phyloP scores from a whole-genome alignment of 2,797 vertebrate species.

The Salarias fasciatus region DNA sequence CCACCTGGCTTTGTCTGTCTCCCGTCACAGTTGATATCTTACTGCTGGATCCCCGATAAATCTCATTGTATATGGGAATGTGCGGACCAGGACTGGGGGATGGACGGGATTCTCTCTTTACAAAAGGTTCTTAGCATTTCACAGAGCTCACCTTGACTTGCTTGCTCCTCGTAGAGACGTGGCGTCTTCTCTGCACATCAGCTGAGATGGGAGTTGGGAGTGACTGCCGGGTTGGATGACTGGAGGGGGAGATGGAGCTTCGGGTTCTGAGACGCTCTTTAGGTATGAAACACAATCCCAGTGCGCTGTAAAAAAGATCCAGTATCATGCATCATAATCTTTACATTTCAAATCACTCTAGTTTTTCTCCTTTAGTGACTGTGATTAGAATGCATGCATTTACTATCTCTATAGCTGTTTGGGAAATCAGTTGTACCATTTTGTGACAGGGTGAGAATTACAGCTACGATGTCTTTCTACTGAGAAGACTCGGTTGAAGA shows the following conservation, averaged over 20 bases:
- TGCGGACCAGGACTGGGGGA: constrained; percentile 19
- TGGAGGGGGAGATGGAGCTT: constrained; percentile 6
- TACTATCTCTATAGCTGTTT: too few species aligned
- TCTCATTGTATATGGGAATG: constrained; percentile 8
- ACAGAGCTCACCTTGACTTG: constrained; percentile 57
- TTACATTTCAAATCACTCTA: constrained; percentile 38
- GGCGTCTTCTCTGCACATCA: constrained; percentile 21
- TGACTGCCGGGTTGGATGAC: constrained; percentile 12
- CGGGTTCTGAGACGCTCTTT: constrained; percentile 45
- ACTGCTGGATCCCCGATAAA: constrained; percentile 14
- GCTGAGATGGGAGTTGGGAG: constrained; percentile 23
- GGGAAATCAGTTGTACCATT: too few species aligned
- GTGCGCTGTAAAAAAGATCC: constrained; percentile 13
- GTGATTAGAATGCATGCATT: too few species aligned
- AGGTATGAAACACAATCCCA: constrained; percentile 46
- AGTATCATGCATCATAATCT: constrained; percentile 6
- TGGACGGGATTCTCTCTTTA: constrained; percentile 11
- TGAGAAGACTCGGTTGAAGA: too few species aligned
- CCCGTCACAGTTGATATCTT: constrained; percentile 2
- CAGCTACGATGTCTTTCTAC: too few species aligned
- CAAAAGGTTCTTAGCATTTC: constrained; percentile 52
- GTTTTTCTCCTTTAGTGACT: constrained; percentile 25
- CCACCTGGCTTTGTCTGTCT: constrained; percentile 18
- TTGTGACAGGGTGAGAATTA: too few species aligned
- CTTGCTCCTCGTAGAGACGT: constrained; percentile 52